Conservation (phyloP, 1,140 invertebrate species). For the Patella vulgata region DNA sequence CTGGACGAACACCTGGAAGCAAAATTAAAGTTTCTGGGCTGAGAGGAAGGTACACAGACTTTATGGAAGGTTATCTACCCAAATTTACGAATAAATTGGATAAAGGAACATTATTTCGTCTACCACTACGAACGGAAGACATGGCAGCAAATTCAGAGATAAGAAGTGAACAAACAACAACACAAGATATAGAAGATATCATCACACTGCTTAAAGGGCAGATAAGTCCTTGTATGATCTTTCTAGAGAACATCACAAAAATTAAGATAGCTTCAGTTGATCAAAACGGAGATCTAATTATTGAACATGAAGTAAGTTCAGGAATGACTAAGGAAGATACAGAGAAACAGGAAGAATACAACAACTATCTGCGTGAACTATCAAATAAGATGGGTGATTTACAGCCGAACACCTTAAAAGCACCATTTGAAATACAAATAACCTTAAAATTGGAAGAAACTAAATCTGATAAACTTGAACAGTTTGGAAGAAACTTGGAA, state of each 20-base stretch:
- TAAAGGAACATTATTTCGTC: no score
- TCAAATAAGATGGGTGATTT: constrained; percentile 4
- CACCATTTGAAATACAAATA: constrained; percentile 12
- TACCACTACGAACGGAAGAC: constrained; percentile 39
- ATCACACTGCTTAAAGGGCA: constrained; percentile 43
- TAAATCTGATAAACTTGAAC: constrained; percentile 10
- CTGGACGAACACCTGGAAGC: constrained; percentile 44
- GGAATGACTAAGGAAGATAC: constrained; percentile 19
- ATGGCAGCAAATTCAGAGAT: constrained; percentile 45
- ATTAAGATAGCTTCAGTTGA: constrained; percentile 39
- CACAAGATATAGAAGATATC: constrained; percentile 28
- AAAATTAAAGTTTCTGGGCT: constrained; percentile 41
- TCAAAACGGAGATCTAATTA: constrained; percentile 16
- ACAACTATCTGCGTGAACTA: constrained; percentile 20
- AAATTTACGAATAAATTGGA: constrained; percentile 42
- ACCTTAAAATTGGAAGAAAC: constrained; percentile 24
- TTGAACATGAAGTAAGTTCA: constrained; percentile 25
- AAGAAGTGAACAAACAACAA: constrained; percentile 24
- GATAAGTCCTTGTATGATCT: constrained; percentile 43
- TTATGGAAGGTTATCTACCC: no score
- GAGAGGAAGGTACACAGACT: constrained; percentile 26
- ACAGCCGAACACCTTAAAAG: not conserved
- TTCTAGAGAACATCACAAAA: constrained; percentile 48
- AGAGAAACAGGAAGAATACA: no score
- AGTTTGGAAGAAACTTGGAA: no score